Conservation (phyloP, 2,113 vertebrate species). For the Echinops telfairi region DNA sequence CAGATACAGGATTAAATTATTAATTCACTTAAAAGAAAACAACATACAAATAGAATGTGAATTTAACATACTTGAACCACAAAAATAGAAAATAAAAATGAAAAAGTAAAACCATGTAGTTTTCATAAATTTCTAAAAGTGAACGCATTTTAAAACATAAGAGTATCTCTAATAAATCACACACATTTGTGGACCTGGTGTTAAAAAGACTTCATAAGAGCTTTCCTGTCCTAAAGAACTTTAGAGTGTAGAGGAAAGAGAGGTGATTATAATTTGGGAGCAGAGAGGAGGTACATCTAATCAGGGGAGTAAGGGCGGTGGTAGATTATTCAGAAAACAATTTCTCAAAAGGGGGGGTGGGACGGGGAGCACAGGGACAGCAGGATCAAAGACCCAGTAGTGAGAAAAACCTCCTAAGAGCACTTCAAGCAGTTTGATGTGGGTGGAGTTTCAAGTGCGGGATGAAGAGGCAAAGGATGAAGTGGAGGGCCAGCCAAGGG, state of each 20-base stretch:
- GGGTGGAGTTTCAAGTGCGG: not conserved
- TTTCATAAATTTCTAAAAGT: conserved; percentile 55
- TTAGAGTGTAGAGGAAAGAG: no score
- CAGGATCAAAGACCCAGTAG: not conserved
- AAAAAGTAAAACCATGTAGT: not conserved
- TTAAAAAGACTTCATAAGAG: not conserved
- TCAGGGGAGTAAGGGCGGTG: not conserved
- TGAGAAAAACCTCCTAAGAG: not conserved
- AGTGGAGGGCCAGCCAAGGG: not conserved
- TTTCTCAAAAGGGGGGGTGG: not conserved
- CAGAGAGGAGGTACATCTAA: not conserved
- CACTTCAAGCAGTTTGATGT: not conserved
- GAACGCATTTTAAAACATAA: not conserved
- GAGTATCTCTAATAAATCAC: not conserved
- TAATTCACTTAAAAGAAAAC: conserved; percentile 39
- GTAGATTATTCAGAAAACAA: conserved; percentile 37
- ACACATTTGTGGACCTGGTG: not conserved
- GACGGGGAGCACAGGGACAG: no score
- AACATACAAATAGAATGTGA: not conserved
- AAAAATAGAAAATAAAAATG: conserved; percentile 11
- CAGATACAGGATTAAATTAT: not conserved
- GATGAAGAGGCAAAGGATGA: not conserved
- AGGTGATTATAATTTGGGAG: no score
- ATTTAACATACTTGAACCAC: not conserved
- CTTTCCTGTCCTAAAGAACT: not conserved